A percentile compares a stretch with the other conserved stretches of the same genome.
These are phyloP conservation scores for Troides helena DNA, from an alignment of 2,888 invertebrate species.

Conservation along the genomic window DNA sequence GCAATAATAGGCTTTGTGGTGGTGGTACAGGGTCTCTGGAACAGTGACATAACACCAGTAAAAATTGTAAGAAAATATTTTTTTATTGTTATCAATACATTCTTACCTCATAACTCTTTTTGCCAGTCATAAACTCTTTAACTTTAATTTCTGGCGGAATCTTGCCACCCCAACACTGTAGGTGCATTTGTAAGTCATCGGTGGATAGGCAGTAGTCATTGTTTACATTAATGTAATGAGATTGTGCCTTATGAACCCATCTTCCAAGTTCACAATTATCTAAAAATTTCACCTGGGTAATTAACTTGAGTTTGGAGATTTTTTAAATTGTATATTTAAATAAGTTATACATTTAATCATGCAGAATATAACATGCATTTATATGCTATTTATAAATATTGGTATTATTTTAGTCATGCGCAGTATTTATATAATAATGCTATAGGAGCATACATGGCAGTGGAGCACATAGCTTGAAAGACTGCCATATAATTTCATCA, in stretches of 20 bases:
- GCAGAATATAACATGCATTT: background rate
- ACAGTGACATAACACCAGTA: no score
- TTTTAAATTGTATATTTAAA: background rate
- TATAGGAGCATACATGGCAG: no score
- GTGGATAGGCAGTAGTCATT: slow-evolving; percentile 67
- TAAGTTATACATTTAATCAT: background rate
- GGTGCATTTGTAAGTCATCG: slow-evolving; percentile 57
- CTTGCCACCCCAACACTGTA: slow-evolving; percentile 56
- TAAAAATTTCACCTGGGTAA: slow-evolving; percentile 33
- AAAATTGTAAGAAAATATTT: no score
- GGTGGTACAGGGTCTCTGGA: no score
- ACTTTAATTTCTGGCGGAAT: slow-evolving; percentile 64
- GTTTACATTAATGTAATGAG: slow-evolving; percentile 52
- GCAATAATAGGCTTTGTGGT: no score
- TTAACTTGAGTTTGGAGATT: no score
- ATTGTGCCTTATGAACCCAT: slow-evolving; percentile 53
- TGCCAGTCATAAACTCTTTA: slow-evolving; percentile 87
- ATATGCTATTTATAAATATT: no score
- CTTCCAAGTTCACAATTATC: slow-evolving; percentile 46
- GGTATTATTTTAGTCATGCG: no score
- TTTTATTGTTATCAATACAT: background rate
- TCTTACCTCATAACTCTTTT: slow-evolving; percentile 89
- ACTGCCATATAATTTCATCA: no score
- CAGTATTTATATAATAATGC: no score
- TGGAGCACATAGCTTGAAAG: no score